Conservation (phyloP, 1,140 invertebrate genomes). For the Aricia agestis region DNA sequence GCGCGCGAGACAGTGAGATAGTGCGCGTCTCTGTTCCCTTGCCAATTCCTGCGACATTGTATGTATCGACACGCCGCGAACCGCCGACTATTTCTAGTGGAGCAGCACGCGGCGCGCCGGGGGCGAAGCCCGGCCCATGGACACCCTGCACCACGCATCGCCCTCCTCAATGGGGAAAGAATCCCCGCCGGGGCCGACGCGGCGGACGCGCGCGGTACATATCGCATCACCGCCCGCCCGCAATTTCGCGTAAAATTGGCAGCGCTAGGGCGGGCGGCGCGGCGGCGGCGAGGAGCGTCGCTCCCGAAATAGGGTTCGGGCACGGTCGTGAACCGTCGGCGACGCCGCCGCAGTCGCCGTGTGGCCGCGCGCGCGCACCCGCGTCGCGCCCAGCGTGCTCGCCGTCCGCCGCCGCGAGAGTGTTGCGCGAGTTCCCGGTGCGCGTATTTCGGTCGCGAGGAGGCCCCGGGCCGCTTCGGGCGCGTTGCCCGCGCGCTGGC, state of each 20-base stretch:
- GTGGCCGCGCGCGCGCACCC: conserved; percentile 68
- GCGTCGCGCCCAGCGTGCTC: conserved; percentile 50
- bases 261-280: conserved; percentile 66
- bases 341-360: conserved; percentile 65
- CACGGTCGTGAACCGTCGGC: conserved; percentile 59
- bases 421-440: conserved; percentile 50
- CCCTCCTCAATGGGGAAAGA: conserved; percentile 53
- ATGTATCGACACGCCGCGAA: conserved; percentile 63
- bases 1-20: conserved; percentile 73
- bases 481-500: conserved; percentile 71
- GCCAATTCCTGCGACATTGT: conserved; percentile 73
- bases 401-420: conserved; percentile 37
- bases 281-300: conserved; percentile 52
- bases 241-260: conserved; percentile 76
- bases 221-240: conserved; percentile 75
- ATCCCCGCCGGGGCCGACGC: conserved; percentile 35
- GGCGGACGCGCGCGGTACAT: conserved; percentile 60
- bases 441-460: conserved; percentile 67
- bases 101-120: conserved; percentile 44
- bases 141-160: conserved; percentile 28
- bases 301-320: conserved; percentile 73
- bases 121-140: conserved; percentile 24
- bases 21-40: conserved; percentile 71
- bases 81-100: conserved; percentile 61
- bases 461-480: conserved; percentile 68